These are phyloP conservation scores for human (Homo sapiens) DNA, from an alignment of 2,113 vertebrate genomes.

Conservation along the genomic window DNA sequence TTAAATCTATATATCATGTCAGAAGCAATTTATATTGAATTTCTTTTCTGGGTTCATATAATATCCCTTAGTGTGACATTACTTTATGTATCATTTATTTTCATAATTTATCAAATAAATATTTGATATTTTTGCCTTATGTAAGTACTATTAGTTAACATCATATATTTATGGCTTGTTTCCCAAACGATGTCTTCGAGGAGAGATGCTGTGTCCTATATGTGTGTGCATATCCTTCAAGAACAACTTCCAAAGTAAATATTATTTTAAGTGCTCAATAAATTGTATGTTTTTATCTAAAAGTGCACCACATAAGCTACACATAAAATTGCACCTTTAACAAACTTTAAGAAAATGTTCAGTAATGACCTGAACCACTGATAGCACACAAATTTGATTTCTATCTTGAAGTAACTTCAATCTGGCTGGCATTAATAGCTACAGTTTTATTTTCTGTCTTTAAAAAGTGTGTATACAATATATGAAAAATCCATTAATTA, in stretches of 20 bases:
- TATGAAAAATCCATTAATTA: conserved; percentile 28
- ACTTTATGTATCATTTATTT: neutral
- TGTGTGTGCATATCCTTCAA: neutral
- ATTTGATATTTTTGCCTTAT: neutral
- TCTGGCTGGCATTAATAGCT: conserved; percentile 25
- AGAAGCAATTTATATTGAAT: neutral
- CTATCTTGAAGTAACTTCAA: neutral
- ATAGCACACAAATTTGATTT: conserved; percentile 29
- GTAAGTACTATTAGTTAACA: neutral
- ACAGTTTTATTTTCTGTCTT: neutral
- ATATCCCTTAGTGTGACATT: neutral
- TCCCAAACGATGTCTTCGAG: neutral
- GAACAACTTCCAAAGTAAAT: neutral
- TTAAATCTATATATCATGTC: conserved; percentile 6
- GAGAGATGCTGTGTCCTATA: neutral
- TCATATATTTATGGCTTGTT: neutral
- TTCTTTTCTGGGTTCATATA: neutral
- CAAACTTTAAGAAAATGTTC: neutral
- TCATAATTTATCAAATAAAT: neutral
- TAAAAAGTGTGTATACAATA: neutral
- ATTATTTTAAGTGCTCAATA: neutral
- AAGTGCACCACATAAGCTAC: neutral
- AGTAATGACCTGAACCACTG: neutral
- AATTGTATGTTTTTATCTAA: neutral
- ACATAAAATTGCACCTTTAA: neutral